Evolutionary conservation across 2,113 vertebrate genomes (phyloP), one percentile per base, ranked within the genome.

Genomic region (Hippocampus zosterae): DNA sequence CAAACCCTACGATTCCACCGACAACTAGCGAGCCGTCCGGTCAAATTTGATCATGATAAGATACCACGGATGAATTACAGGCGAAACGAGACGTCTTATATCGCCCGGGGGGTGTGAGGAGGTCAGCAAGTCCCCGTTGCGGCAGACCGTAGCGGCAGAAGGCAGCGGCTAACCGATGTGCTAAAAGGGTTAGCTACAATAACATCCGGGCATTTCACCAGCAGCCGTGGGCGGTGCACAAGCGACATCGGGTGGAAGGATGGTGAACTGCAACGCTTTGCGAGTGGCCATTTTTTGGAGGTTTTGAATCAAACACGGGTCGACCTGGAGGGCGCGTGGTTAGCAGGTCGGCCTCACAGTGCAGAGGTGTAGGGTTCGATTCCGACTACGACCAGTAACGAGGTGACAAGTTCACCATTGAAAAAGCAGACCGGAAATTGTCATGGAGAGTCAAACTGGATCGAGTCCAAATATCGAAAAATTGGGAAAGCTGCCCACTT

Each of bases 171-270:
- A 90, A 82, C 85, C 70, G 64, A 77, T 10, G n/a, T 68, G 85
- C 85, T 89, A 87, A 88, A 77, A 57, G 86, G 82, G 87, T 78
- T 87, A 87, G 87, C 83, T 72, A 63, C 81, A 79, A 89, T 64
- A 90, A 90, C 88, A 91, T 91, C 87, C 90, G 88, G 90, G 90
- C 37, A 87, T 72, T 88, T 88, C 69, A 84, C 72, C n/a, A 44
- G 48, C 56, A 57, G 40, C 23, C 62, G 25, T 27, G 40, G 52
- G 18, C 33, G 19, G 48, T 65, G 19, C 74, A 72, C 0, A 19
- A 64, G 76, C 71, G 83, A 59, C 84, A 2, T 50, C 46, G 0
- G 1, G 62, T 41, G 88, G 84, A 46, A 5, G 33, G 5, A 25
- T 0, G 0, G 23, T 0, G 37, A 65, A 79, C 42, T 80, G 50